Percentiles rank a stretch among this genome's conserved stretches.
Evolutionary conservation across 2,113 vertebrate species (phyloP).

Genomic region (Larimichthys crocea): DNA sequence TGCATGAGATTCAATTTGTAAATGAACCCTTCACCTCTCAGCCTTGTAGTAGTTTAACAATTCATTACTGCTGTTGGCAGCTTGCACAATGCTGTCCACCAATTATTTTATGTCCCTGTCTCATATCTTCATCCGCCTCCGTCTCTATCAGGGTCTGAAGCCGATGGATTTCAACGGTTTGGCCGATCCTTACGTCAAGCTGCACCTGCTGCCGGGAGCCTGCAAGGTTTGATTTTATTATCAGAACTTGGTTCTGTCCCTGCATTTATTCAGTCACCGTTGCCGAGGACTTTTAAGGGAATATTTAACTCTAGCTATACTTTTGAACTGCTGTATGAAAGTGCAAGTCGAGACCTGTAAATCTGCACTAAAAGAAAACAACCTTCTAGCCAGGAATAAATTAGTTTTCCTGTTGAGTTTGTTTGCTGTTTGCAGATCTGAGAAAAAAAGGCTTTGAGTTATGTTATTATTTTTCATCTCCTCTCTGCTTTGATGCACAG

Average conservation of each 20-base stretch:
- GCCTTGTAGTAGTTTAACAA: not conserved
- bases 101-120: not conserved
- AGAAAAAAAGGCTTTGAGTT: not conserved
- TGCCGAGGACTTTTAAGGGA: slow-evolving; percentile 1
- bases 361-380: slow-evolving; percentile 4
- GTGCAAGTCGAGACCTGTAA: slow-evolving; percentile 1
- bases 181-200: slow-evolving; percentile 90
- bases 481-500: slow-evolving; percentile 67
- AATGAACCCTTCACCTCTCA: slow-evolving; percentile 28
- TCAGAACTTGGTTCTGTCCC: not conserved
- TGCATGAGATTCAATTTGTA: slow-evolving; percentile 5
- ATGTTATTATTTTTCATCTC: slow-evolving; percentile 5
- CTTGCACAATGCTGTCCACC: not conserved
- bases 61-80: not conserved
- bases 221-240: slow-evolving; percentile 85
- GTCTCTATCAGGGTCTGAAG: slow-evolving; percentile 85
- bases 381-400: not conserved
- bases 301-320: slow-evolving; percentile 7
- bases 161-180: slow-evolving; percentile 94
- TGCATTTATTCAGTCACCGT: not conserved
- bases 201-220: slow-evolving; percentile 90
- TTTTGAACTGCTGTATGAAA: slow-evolving; percentile 2
- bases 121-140: slow-evolving; percentile 20
- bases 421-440: slow-evolving; percentile 18
- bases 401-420: slow-evolving; percentile 7